These are phyloP conservation scores for Diplogasteroides magnus DNA, from an alignment of 1,140 invertebrate genomes.

Conservation along the genomic window DNA sequence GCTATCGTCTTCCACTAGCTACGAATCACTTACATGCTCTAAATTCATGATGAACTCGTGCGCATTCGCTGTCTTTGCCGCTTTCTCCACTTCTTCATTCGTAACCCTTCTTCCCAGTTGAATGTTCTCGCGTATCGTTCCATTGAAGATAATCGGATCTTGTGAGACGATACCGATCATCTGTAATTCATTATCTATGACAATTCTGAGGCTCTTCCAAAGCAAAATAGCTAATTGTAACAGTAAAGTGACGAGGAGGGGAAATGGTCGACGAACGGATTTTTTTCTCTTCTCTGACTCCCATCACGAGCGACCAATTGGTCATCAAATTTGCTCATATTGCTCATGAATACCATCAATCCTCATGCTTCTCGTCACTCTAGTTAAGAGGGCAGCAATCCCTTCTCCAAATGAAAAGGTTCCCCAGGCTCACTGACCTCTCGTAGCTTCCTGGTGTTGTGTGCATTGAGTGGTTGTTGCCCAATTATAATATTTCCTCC, in stretches of 20 bases:
- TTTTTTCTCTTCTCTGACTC: too few relatives aligned
- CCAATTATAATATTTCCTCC: too few relatives aligned
- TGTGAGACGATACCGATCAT: too few relatives aligned
- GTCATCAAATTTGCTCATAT: too few relatives aligned
- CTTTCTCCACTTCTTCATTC: conserved; percentile 41
- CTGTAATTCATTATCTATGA: conserved; percentile 42
- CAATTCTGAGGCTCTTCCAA: conserved; percentile 42
- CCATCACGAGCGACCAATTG: conserved; percentile 26
- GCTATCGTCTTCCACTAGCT: too few relatives aligned
- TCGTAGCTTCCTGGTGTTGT: too few relatives aligned
- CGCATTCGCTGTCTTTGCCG: conserved; percentile 46
- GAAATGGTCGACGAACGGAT: neutral
- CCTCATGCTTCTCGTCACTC: conserved; percentile 25
- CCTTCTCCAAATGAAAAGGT: too few relatives aligned
- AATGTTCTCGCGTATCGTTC: conserved; percentile 31
- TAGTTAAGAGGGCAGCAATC: conserved; percentile 30
- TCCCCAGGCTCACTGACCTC: too few relatives aligned
- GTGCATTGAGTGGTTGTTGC: too few relatives aligned
- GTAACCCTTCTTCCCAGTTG: too few relatives aligned
- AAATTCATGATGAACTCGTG: conserved; percentile 47
- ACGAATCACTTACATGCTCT: conserved; percentile 7
- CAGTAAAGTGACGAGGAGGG: neutral
- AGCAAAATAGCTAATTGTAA: conserved; percentile 22
- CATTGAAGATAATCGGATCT: too few relatives aligned
- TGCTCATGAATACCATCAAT: conserved; percentile 41